Percentiles rank a stretch among this genome's conserved stretches.
Conservation (phyloP, 2,888 invertebrate genomes). For the Acleris emargana region DNA sequence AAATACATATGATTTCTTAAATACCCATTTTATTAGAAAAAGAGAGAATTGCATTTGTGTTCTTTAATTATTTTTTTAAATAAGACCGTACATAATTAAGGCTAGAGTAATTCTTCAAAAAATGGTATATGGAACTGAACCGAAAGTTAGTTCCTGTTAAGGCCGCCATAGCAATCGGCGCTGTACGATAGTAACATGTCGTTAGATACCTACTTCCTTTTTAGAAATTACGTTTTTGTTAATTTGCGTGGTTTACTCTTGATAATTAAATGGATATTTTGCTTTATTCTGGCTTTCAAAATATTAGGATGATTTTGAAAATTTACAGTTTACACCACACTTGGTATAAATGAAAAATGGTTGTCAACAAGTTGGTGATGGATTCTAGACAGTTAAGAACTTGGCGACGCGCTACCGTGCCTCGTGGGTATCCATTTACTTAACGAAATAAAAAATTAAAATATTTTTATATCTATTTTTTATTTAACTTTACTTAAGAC, state of each 20-base stretch:
- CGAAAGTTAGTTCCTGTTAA: not conserved
- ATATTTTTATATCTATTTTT: slow-evolving; percentile 54
- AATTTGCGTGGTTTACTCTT: slow-evolving; percentile 12
- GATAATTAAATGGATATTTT: slow-evolving; percentile 11
- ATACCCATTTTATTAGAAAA: not conserved
- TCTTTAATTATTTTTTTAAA: slow-evolving; percentile 11
- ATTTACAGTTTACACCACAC: not conserved
- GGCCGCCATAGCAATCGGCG: not conserved
- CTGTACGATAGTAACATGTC: not conserved
- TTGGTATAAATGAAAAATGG: too few species aligned
- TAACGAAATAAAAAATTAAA: slow-evolving; percentile 7
- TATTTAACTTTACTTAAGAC: slow-evolving; percentile 60
- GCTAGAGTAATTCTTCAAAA: not conserved
- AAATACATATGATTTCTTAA: not conserved
- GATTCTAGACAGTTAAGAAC: not conserved
- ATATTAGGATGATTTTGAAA: not conserved
- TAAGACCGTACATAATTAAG: slow-evolving; percentile 13
- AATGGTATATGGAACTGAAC: not conserved
- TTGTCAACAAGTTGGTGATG: too few species aligned
- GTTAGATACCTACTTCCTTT: not conserved
- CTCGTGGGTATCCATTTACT: slow-evolving; percentile 8
- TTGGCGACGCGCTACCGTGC: not conserved
- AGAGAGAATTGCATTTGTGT: not conserved
- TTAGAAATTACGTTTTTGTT: slow-evolving; percentile 4
- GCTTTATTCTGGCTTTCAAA: not conserved